Evolutionary conservation across 2,113 vertebrate genomes (phyloP).

Genomic region (Platanista minor): DNA sequence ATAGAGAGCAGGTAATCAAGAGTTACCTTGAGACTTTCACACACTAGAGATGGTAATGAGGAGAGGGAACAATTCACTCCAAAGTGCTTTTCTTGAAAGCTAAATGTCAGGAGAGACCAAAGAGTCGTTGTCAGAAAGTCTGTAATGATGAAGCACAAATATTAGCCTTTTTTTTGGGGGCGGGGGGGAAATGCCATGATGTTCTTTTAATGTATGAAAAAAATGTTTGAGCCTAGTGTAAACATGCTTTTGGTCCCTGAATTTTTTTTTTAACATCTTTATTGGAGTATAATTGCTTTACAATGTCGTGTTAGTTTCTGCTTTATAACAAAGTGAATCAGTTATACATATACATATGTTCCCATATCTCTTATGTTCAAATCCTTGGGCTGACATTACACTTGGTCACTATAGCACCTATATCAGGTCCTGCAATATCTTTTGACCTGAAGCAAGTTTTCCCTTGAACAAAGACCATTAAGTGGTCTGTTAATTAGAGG

Average conservation of each 20-base stretch:
- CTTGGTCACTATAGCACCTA: rapidly evolving
- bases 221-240: too few relatives aligned
- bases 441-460: not conserved
- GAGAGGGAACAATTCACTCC: not conserved
- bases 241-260: too few relatives aligned
- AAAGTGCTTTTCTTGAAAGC: slow-evolving; percentile 21
- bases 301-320: too few relatives aligned
- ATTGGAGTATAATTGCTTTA: too few relatives aligned
- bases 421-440: not conserved
- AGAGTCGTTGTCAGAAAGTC: not conserved
- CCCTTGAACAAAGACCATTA: not conserved
- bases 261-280: too few relatives aligned
- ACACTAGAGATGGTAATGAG: not conserved
- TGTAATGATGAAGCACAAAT: not conserved
- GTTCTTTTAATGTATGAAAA: too few relatives aligned
- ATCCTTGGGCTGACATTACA: not conserved
- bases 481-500: slow-evolving; percentile 24
- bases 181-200: too few relatives aligned
- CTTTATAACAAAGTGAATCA: too few relatives aligned
- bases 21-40: not conserved
- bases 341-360: too few relatives aligned
- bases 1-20: not conserved
- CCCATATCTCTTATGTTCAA: not conserved
- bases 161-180: not conserved
- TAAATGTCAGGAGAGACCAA: not conserved